Evolutionary conservation across 2,797 vertebrate genomes (phyloP), one percentile per base, ranked within the genome.

Genomic region (Aplochiton taeniatus): DNA sequence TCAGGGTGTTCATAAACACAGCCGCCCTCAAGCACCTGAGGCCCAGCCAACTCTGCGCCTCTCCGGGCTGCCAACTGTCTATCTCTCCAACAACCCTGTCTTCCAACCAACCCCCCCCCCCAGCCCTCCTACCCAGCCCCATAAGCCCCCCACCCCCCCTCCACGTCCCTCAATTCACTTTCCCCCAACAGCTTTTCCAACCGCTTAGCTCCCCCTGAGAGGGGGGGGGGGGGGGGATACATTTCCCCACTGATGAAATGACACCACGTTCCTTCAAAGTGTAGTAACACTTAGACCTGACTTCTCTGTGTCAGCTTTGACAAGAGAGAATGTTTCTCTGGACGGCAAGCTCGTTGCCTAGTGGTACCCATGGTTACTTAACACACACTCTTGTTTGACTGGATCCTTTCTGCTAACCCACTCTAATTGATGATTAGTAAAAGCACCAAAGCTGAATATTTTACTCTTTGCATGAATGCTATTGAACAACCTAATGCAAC

Each of bases 171-270:
- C 12, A n/a, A n/a, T n/a, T 14, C 45, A 47, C 12, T 16, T 44
- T n/a, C 41, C 20, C 16, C n/a, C 4, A 62, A 43, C 14, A 55
- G 45, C 31, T 61, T 55, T 55, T 60, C 51, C 49, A 56, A 68
- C 53, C 9, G 49, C 20, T 20, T n/a, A 14, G 31, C 11, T 9
- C 11, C 16, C 11, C 65, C 14, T 2, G 19, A 55, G 45, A 47
- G 57, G 60, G 45, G 47, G 19, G 60, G 45, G 53, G 57, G 60
- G 45, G 47, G 54, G 47, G 61, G 64, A 71, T 67, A 53, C 55
- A 11, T n/a, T 63, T 56, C 69, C 69, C 73, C 77, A 78, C 76
- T 79, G 78, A 62, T 52, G 49, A 14, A n/a, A 19, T 44, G 50
- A 31, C 31, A 71, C 65, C 60, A 20, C 52, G 53, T 52, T 61